Evolutionary conservation across 2,113 vertebrate species (phyloP).

Genomic region (Plectropomus leopardus): DNA sequence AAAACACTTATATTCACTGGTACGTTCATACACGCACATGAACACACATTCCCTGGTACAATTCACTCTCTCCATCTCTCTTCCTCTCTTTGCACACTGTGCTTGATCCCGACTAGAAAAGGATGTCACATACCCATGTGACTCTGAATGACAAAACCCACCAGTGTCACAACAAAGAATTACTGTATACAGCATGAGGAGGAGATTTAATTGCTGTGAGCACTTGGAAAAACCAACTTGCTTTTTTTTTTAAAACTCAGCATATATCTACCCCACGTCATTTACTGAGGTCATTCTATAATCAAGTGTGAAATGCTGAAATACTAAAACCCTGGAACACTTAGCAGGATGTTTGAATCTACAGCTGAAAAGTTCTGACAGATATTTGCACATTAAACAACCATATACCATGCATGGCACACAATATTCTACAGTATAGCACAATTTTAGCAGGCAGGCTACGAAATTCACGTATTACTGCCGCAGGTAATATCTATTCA

Average conservation of each 20-base stretch:
- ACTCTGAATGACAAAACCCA: conserved; percentile 41
- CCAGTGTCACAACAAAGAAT: conserved; percentile 13
- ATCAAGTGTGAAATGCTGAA: background rate
- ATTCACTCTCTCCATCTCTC: conserved; percentile 19
- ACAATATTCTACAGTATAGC: background rate
- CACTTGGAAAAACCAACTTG: conserved; percentile 4
- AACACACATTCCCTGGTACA: conserved; percentile 31
- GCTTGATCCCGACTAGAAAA: conserved; percentile 33
- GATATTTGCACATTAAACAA: background rate
- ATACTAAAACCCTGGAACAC: background rate
- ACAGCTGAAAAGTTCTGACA: background rate
- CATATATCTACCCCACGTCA: background rate
- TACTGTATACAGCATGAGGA: conserved; percentile 9
- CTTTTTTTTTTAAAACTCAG: background rate
- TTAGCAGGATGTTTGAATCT: background rate
- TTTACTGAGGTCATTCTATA: background rate
- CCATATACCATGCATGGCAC: no score
- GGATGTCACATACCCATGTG: conserved; percentile 31
- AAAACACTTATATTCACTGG: conserved; percentile 45
- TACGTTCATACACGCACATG: conserved; percentile 15
- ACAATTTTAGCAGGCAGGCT: background rate
- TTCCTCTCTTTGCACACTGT: conserved; percentile 7
- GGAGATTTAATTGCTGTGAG: conserved; percentile 26
- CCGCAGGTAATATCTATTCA: background rate
- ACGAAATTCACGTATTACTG: background rate